Evolutionary conservation across 2,113 vertebrate species (phyloP).

Genomic region (Gopherus evgoodei): DNA sequence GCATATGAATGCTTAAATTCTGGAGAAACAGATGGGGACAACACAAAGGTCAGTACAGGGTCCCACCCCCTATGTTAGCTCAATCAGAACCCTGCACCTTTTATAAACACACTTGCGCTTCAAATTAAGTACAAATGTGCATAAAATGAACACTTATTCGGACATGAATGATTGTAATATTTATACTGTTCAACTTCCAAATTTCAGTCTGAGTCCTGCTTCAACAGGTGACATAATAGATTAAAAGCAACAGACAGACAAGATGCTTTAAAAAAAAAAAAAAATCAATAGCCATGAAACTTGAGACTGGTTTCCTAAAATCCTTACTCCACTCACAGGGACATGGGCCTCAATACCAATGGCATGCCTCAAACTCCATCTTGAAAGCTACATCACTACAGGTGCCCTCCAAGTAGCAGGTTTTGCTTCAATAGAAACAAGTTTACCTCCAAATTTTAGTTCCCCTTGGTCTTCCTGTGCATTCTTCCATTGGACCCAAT

Average conservation of each 20-base stretch:
- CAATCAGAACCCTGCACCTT: slow-evolving; percentile 23
- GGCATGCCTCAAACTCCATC: neutral
- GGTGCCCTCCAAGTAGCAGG: neutral
- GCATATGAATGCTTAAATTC: slow-evolving; percentile 8
- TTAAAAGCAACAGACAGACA: neutral
- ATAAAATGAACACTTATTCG: neutral
- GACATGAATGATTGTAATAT: neutral
- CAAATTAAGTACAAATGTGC: neutral
- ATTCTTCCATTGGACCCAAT: slow-evolving; percentile 94
- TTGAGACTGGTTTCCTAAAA: neutral
- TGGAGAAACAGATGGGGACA: neutral
- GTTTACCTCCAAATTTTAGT: slow-evolving; percentile 84
- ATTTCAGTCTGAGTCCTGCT: neutral
- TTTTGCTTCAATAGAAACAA: neutral
- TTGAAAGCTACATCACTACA: neutral
- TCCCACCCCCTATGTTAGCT: neutral
- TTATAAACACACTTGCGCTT: neutral
- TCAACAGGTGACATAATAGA: neutral
- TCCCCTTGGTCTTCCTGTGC: slow-evolving; percentile 88
- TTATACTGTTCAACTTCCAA: neutral
- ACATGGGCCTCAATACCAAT: neutral
- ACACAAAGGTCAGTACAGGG: neutral
- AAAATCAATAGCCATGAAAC: neutral
- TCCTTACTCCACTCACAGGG: neutral
- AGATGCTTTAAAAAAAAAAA: too few relatives aligned